Conservation (phyloP, 2,888 invertebrate genomes). For the Sarcophaga caerulescens region DNA sequence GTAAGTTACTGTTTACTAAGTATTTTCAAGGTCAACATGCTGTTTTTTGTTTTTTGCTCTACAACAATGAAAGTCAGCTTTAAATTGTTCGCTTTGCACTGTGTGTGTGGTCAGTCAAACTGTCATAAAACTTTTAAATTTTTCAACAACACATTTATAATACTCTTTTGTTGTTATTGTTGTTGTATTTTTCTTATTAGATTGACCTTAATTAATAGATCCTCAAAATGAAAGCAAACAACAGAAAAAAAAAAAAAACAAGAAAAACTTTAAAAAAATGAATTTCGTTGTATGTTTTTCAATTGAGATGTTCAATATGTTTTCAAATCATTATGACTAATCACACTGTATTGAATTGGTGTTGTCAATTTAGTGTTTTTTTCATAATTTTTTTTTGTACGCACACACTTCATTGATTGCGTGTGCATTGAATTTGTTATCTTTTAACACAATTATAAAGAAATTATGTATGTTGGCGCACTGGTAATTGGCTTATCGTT, state of each 20-base stretch:
- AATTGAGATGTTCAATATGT: slow-evolving; percentile 23
- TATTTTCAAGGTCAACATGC: neutral
- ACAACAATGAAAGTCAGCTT: too few relatives aligned
- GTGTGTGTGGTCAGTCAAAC: neutral
- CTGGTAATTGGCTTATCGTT: too few relatives aligned
- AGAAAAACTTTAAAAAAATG: neutral
- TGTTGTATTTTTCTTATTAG: slow-evolving; percentile 28
- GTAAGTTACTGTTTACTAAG: too few relatives aligned
- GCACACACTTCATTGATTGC: slow-evolving; percentile 29
- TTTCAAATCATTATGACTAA: slow-evolving; percentile 15
- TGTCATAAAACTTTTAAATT: too few relatives aligned
- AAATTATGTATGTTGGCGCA: too few relatives aligned
- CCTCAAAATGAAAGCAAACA: neutral
- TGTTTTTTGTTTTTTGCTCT: neutral
- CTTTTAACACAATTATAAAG: neutral
- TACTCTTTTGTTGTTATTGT: neutral
- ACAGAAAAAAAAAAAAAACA: slow-evolving; percentile 2
- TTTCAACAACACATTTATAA: neutral
- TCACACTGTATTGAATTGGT: neutral
- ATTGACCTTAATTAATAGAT: slow-evolving; percentile 57
- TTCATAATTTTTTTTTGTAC: neutral
- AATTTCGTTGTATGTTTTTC: slow-evolving; percentile 2
- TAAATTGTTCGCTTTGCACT: too few relatives aligned
- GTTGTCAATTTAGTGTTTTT: slow-evolving; percentile 45
- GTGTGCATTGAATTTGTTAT: neutral